Evolutionary conservation across 2,113 vertebrate genomes (phyloP).

Genomic region (Otocyon megalotis): DNA sequence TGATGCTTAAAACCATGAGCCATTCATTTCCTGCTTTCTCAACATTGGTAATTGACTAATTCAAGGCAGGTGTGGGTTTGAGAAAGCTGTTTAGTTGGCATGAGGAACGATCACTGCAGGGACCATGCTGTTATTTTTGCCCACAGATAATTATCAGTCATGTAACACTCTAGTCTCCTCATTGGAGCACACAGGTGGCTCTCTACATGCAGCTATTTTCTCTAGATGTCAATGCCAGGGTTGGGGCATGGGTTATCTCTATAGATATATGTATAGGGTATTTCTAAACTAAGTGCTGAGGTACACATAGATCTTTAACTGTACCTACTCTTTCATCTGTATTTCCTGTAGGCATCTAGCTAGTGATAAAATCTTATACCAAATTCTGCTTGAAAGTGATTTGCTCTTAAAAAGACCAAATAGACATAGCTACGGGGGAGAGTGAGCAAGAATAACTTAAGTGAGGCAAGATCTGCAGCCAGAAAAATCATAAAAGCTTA

Average conservation of each 20-base stretch:
- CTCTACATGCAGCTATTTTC: neutral
- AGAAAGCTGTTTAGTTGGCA: conserved; percentile 64
- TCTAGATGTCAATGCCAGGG: neutral
- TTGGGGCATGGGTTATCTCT: neutral
- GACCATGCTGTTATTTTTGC: conserved; percentile 1
- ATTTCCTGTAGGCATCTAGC: neutral
- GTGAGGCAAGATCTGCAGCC: neutral
- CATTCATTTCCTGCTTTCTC: conserved; percentile 82
- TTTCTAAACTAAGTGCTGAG: neutral
- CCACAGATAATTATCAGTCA: conserved; percentile 66
- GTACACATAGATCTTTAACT: neutral
- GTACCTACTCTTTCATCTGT: neutral
- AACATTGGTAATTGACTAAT: conserved; percentile 73
- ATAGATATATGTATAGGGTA: accelerated
- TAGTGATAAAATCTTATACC: neutral
- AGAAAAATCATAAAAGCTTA: neutral
- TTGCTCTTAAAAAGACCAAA: neutral
- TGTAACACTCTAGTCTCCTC: neutral
- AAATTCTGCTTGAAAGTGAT: neutral
- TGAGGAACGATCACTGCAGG: neutral
- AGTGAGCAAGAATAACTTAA: neutral
- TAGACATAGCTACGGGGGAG: neutral
- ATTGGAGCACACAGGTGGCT: neutral
- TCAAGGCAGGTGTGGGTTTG: conserved; percentile 16
- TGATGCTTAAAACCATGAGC: conserved; percentile 81